Evolutionary conservation across 2,888 invertebrate species (phyloP), one percentile per base, ranked within the genome.

Genomic region (Oligia fasciuncula): DNA sequence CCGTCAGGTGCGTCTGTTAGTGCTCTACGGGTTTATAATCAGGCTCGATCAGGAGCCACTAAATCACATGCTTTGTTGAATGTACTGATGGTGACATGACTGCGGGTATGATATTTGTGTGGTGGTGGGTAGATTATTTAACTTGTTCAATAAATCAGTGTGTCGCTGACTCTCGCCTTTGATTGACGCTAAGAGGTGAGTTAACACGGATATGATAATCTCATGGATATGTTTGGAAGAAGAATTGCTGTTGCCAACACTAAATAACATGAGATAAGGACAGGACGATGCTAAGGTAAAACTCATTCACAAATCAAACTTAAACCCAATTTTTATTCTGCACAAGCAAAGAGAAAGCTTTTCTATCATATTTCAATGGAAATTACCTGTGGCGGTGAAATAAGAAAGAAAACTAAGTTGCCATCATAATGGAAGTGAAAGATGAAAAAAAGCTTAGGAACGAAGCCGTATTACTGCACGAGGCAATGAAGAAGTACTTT

Each of bases 371-470:
- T 74, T 73, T 69, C 29, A 40, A 75, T 71, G 65, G 73, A 75
- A 69, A 76, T 78, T 74, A 71, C 74, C 62, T 73, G 51, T 13
- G 51, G 4, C 14, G 1, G 40, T 14, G 40, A 19, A 68, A 63
- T 74, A 65, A 46, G 11, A 63, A 73, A 67, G 13, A 63, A 73
- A 67, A 76, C 68, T 51, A 69, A 70, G 62, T 69, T 40, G 14
- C 46, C n/a, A 57, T 62, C 35, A 43, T 62, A 71, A 79, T 71
- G 67, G 57, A 62, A 79, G 40, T 73, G 63, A 73, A 83, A 68
- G 35, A 69, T 51, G 51, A 71, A 69, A 75, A 73, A 68, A 77
- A 73, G 29, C 19, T 63, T 11, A 43, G n/a, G 1, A 60, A 73
- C 13, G 71, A 70, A 66, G 51, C 40, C 40, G 23, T 73, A 79